Base-by-base conservation (phyloP, 2,888 invertebrate genomes). In the Hypomecis punctinalis region DNA sequence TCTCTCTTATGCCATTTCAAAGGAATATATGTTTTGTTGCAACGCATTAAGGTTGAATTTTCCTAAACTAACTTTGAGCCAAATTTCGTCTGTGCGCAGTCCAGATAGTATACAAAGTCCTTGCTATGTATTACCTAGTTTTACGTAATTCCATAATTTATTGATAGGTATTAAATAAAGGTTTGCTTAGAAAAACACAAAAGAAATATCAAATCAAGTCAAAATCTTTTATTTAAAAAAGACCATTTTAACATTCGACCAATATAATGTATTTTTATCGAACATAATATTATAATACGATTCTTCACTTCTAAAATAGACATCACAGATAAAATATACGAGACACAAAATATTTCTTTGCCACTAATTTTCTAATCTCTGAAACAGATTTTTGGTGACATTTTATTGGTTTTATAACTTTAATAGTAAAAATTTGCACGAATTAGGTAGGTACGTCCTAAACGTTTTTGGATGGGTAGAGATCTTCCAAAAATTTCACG, bases 251-350 rank as follows among this genome's bases (percentile, higher is more conserved):
- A 86, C 84, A 81, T 84, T 81, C 76, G 76, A 76, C 81, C 83
- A 85, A 87, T 85, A 87, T 82, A 81, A 82, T 78, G 77, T 79
- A 75, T 79, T 75, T 76, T 77, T 74, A 78, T 78, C 73, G 79
- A 85, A 86, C 79, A 80, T 23, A 23, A 23, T 23, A 23, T 23
- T 23, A 23, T 23, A 84, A 85, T 81, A 82, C 81, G 84, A 81
- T 77, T 77, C 13, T 61, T 48, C 56, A 57, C 36, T 77, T 84
- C 85, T 89, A 89, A 85, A 89, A 88, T 90, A 91, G 86, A 90
- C 91, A 90, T 91, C 91, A 90, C 90, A 90, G 91, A 89, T 89
- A 90, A 90, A 90, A 90, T 88, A 89, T 87, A 90, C 57, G 84
- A 87, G 82, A 88, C 85, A 88, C 83, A 87, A 86, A 86, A 85